A percentile compares a stretch with the other conserved stretches of the same genome.
Evolutionary conservation across 2,888 invertebrate species (phyloP).

Genomic region (Linnaemya tessellans): DNA sequence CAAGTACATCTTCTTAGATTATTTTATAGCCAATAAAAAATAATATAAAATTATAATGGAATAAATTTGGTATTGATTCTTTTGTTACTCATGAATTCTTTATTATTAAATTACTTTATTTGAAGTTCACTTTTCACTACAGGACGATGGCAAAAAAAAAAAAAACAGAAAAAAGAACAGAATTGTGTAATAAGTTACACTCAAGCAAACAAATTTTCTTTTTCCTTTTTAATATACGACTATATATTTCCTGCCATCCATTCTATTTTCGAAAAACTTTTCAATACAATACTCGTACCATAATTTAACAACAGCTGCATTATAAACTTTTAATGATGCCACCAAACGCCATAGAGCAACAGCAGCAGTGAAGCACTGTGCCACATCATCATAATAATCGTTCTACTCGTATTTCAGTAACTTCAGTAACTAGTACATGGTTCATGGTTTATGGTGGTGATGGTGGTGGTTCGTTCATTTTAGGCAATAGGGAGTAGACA

Average conservation of each 20-base stretch:
- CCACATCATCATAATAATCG: constrained; percentile 62
- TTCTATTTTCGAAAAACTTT: constrained; percentile 57
- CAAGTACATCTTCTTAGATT: constrained; percentile 31
- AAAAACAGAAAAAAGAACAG: too few species aligned
- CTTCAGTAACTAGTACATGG: constrained; percentile 19
- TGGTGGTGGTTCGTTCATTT: too few species aligned
- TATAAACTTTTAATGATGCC: constrained; percentile 73
- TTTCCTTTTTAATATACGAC: constrained; percentile 7
- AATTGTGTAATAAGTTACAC: constrained; percentile 49
- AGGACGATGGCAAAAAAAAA: constrained; percentile 21
- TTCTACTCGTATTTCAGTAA: constrained; percentile 30
- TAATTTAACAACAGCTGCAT: constrained; percentile 72
- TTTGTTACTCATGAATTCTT: constrained; percentile 54
- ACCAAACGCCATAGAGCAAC: constrained; percentile 68
- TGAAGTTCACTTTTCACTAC: constrained; percentile 54
- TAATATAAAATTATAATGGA: constrained; percentile 7
- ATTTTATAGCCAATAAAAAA: constrained; percentile 29
- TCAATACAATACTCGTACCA: constrained; percentile 71
- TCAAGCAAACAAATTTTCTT: constrained; percentile 61
- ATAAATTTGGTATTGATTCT: constrained; percentile 50
- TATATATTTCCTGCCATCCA: background rate
- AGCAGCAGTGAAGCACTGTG: constrained; percentile 55
- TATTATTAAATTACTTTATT: constrained; percentile 69
- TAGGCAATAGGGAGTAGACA: constrained; percentile 30
- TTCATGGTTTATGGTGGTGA: too few species aligned